Evolutionary conservation across 2,797 vertebrate species (phyloP), one percentile per base, ranked within the genome.

Genomic region (Chelon labrosus): DNA sequence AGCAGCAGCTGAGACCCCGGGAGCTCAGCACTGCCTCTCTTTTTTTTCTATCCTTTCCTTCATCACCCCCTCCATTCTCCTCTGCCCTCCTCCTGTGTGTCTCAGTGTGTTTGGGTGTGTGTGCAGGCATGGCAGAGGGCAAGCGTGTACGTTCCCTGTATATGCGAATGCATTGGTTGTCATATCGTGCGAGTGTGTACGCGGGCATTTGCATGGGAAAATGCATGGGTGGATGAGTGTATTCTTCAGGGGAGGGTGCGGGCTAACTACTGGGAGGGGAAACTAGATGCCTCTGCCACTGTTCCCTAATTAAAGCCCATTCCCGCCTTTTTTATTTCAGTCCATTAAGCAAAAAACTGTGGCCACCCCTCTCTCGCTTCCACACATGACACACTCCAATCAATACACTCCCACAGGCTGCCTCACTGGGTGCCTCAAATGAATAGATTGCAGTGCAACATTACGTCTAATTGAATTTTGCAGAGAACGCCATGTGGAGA

Each of bases 1-100:
- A 84, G 95, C 96, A 98, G 96, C 96, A 97, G 96, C 96, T 95
- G 95, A 97, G 97, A 97, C 96, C 96, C 96, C 89, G 88, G 93
- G 95, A 97, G 96, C 95, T 95, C 94, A 80, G 85, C 81, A 73
- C 84, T 90, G 75, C 38, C 52, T 81, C 65, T 74, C 38, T 75
- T 73, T 86, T 57, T 61, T 87, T 84, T 88, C 69, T 70, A 78
- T 80, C 84, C 69, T 83, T 76, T 77, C 93, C 80, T 80, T 86
- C 79, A 73, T 95, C 93, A 92, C 93, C 92, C 85, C 82, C 89
- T 77, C 94, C 94, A 95, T 94, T 94, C 83, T 87, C 94, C 92
- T 78, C 82, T 80, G 82, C 78, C 85, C 80, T 81, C 82, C 86
- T 88, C 69, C 81, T 87, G 95, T 82, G 84, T 72, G 68, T 79